Evolutionary conservation across 2,888 invertebrate species (phyloP).

Genomic region (Pandemis cinnamomeana): DNA sequence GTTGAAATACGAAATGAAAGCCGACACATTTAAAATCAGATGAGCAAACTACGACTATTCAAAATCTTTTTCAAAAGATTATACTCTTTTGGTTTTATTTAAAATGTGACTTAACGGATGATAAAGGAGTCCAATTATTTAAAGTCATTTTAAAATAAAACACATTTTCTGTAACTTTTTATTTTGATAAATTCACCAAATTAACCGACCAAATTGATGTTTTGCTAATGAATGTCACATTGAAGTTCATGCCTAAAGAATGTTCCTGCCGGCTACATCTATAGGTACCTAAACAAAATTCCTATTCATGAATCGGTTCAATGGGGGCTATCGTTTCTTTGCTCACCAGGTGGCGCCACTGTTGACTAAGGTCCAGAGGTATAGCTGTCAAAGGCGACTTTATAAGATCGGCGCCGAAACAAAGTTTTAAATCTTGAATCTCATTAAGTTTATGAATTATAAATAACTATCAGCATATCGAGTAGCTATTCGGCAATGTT

Average conservation of each 20-base stretch:
- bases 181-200: slow-evolving; percentile 15
- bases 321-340: background rate
- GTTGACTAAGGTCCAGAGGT: no score
- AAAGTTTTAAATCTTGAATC: no score
- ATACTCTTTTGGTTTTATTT: slow-evolving; percentile 1
- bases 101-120: background rate
- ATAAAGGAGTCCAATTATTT: background rate
- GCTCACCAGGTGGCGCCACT: no score
- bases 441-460: no score
- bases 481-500: no score
- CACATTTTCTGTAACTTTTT: background rate
- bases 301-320: background rate
- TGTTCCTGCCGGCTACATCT: background rate
- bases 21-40: background rate
- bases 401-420: no score
- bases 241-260: slow-evolving; percentile 44
- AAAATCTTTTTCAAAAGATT: background rate
- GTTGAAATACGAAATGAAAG: no score
- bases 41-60: background rate
- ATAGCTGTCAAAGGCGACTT: no score
- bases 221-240: slow-evolving; percentile 57
- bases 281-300: background rate
- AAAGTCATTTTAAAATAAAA: background rate
- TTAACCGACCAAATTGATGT: slow-evolving; percentile 32
- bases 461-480: no score